These are phyloP conservation scores for Gymnopithys bicolor DNA, from an alignment of 2,797 vertebrate genomes.

Conservation along the genomic window DNA sequence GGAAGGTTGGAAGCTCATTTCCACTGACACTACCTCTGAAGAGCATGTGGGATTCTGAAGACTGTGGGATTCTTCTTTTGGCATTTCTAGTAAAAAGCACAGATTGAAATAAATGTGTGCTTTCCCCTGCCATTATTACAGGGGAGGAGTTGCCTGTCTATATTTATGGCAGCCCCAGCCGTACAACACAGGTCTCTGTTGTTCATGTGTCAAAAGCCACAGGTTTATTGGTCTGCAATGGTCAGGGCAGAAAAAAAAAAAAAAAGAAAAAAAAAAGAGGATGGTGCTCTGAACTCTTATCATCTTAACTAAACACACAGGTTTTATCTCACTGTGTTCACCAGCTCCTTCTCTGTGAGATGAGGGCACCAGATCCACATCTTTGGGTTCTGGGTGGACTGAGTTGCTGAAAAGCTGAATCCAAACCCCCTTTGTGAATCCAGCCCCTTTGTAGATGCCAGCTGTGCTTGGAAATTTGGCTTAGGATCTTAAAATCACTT, in stretches of 20 bases:
- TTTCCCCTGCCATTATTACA: not conserved
- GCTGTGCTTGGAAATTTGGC: constrained; percentile 8
- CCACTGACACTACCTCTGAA: not conserved
- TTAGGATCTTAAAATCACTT: constrained; percentile 25
- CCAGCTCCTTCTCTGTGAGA: not conserved
- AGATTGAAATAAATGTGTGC: not conserved
- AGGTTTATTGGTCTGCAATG: not conserved
- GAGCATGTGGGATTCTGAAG: not conserved
- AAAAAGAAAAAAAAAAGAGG: too few species aligned
- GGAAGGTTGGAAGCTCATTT: not conserved
- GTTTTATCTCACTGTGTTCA: not conserved
- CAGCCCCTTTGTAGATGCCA: not conserved
- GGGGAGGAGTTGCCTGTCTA: not conserved
- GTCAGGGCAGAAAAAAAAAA: too few species aligned
- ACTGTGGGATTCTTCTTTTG: not conserved
- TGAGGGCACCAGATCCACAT: not conserved
- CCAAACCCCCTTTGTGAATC: not conserved
- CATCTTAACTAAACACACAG: not conserved
- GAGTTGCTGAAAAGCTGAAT: not conserved
- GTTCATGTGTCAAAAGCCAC: not conserved
- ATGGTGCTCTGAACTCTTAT: not conserved
- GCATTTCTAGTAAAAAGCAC: not conserved
- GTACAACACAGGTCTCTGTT: accelerated
- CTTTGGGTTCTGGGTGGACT: not conserved
- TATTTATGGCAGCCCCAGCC: not conserved